Conservation (phyloP, 2,113 vertebrate species). For the Ailuropoda melanoleuca region DNA sequence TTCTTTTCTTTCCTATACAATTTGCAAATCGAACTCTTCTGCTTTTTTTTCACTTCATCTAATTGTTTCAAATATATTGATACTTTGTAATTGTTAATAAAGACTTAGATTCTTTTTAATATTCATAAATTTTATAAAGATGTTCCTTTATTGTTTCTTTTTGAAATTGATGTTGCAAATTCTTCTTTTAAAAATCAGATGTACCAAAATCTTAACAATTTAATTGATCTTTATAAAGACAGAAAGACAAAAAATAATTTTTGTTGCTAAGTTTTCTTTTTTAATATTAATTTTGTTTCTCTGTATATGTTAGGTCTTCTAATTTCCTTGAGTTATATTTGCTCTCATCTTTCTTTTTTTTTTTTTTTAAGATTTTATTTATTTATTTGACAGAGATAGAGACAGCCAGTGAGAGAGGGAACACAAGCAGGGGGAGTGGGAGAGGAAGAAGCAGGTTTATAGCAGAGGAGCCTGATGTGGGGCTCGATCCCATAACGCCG, state of each 20-base stretch:
- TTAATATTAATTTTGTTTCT: not conserved
- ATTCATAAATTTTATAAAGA: not conserved
- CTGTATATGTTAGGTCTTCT: not conserved
- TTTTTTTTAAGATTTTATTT: too few relatives aligned
- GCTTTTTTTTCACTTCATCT: not conserved
- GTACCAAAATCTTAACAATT: not conserved
- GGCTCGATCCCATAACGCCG: too few relatives aligned
- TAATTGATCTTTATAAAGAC: not conserved
- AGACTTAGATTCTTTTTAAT: not conserved
- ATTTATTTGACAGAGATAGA: too few relatives aligned
- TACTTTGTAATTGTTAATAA: not conserved
- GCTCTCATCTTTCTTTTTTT: not conserved
- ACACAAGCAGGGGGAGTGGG: too few relatives aligned
- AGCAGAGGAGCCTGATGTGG: too few relatives aligned
- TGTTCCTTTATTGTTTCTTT: not conserved
- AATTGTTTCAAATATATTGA: not conserved
- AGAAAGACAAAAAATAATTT: not conserved
- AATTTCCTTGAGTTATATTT: not conserved
- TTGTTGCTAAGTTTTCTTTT: not conserved
- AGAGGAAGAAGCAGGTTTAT: too few relatives aligned
- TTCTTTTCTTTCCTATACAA: not conserved
- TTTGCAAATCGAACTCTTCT: not conserved
- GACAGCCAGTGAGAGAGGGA: too few relatives aligned
- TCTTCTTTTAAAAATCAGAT: not conserved
- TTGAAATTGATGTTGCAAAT: not conserved